Conservation (phyloP, 2,888 invertebrate species). For the Idaea biselata region DNA sequence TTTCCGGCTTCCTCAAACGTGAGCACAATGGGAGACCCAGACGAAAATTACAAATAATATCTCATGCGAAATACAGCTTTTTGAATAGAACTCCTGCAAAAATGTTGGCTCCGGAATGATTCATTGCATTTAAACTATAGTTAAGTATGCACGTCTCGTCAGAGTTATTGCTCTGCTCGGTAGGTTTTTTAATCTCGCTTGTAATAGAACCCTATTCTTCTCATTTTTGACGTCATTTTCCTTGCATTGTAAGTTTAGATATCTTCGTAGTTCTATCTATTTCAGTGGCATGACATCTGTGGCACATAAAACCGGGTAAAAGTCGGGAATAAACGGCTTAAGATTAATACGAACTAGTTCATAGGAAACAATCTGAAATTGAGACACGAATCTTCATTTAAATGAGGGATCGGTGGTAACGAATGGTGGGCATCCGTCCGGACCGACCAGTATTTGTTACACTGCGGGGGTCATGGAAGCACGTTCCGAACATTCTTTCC, state of each 20-base stretch:
- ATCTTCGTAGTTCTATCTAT: background rate
- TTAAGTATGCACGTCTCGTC: constrained; percentile 1
- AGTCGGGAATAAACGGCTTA: background rate
- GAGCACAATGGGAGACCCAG: constrained; percentile 57
- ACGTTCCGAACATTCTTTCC: constrained; percentile 74
- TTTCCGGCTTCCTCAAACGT: constrained; percentile 68
- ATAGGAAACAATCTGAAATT: constrained; percentile 50
- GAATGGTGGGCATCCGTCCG: constrained; percentile 64
- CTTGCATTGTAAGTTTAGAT: background rate
- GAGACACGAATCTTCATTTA: constrained; percentile 67
- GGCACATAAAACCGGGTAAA: background rate
- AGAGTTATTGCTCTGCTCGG: background rate
- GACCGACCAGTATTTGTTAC: constrained; percentile 63
- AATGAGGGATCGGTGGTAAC: constrained; percentile 66
- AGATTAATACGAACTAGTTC: constrained; percentile 27
- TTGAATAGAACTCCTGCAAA: constrained; percentile 23
- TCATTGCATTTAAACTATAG: constrained; percentile 1
- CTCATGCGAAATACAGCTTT: constrained; percentile 42
- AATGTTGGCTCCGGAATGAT: background rate
- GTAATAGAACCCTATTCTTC: background rate
- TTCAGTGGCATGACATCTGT: background rate
- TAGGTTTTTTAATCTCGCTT: background rate
- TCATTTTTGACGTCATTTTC: background rate
- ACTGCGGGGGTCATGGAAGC: constrained; percentile 72
- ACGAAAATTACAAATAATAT: constrained; percentile 66